A percentile compares a stretch with the other conserved stretches of the same genome.
Evolutionary conservation across 30 jellyfish, hydroid and myxozoan species (phyloP).

Genomic region (Catostylus mosaicus): DNA sequence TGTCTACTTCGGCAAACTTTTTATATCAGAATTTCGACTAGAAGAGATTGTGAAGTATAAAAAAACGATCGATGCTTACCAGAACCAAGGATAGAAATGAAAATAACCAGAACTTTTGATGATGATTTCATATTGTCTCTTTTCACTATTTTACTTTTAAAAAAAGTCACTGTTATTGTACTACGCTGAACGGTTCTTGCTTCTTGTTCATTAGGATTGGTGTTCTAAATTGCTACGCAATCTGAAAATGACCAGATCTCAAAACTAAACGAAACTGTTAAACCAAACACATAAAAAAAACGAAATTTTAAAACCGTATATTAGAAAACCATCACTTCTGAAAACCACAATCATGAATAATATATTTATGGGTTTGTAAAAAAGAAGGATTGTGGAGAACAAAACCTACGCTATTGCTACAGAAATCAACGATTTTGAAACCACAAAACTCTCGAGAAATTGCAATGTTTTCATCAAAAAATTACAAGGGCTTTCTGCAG

Average conservation of each 20-base stretch:
- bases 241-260: no score
- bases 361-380: background rate
- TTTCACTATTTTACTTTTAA: no score
- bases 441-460: background rate
- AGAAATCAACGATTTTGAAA: background rate
- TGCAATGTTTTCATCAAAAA: background rate
- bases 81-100: background rate
- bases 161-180: no score
- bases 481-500: background rate
- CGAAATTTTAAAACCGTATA: background rate
- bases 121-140: background rate
- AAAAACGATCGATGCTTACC: background rate
- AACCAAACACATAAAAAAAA: background rate
- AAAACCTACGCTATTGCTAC: background rate
- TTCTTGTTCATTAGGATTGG: background rate
- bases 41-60: no score
- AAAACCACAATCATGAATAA: background rate
- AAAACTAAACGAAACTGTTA: background rate
- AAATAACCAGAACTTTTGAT: background rate
- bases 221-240: background rate
- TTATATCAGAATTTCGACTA: no score
- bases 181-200: no score
- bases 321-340: background rate
- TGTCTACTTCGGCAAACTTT: no score
- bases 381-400: background rate